A percentile compares a stretch with the other conserved stretches of the same genome.
These are phyloP conservation scores for Drosophila mercatorum DNA, from an alignment of 2,888 invertebrate genomes.

Conservation along the genomic window DNA sequence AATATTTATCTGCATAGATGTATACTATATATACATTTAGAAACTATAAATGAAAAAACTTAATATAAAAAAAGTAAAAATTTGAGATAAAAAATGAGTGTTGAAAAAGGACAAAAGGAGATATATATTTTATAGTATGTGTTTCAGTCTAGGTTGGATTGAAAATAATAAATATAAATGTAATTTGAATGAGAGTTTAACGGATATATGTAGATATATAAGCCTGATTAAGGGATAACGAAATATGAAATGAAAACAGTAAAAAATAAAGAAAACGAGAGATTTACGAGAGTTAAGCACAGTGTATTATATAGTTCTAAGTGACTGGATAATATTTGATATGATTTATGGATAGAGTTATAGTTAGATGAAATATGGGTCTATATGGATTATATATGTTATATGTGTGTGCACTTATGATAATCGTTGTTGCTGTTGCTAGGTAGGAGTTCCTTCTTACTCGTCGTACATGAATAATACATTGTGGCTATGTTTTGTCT, in stretches of 20 bases:
- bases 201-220: neutral
- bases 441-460: slow-evolving; percentile 68
- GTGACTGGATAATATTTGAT: neutral
- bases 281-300: no score
- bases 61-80: neutral
- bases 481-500: slow-evolving; percentile 56
- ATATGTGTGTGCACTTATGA: slow-evolving; percentile 12
- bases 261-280: slow-evolving; percentile 7
- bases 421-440: slow-evolving; percentile 56
- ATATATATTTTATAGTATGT: neutral
- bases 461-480: slow-evolving; percentile 59
- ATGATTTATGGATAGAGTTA: neutral
- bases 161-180: neutral
- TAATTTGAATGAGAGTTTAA: neutral
- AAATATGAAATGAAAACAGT: slow-evolving; percentile 3
- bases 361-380: neutral
- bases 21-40: slow-evolving; percentile 61
- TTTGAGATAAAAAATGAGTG: neutral
- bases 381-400: neutral
- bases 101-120: neutral
- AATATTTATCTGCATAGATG: slow-evolving; percentile 20
- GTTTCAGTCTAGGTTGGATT: neutral
- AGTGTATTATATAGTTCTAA: neutral
- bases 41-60: slow-evolving; percentile 12
- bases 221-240: slow-evolving; percentile 6